Conservation (phyloP, 2,888 invertebrate genomes). For the Lucinisca nassula region DNA sequence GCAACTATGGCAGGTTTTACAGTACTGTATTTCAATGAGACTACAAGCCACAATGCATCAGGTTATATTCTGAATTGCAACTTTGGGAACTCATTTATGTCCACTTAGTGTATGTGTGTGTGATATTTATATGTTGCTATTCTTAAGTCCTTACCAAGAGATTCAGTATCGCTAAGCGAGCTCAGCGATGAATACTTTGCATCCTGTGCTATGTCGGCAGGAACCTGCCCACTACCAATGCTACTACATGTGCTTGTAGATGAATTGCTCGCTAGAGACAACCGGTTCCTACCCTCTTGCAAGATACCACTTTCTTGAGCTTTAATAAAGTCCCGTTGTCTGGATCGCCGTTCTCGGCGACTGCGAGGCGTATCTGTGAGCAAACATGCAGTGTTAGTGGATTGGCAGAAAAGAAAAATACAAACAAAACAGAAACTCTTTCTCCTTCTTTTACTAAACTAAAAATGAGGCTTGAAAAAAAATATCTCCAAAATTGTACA, state of each 20-base stretch:
- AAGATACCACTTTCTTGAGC: conserved; percentile 76
- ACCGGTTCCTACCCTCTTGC: conserved; percentile 67
- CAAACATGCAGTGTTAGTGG: conserved; percentile 72
- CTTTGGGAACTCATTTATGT: too few species aligned
- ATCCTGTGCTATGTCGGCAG: conserved; percentile 47
- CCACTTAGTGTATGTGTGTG: too few species aligned
- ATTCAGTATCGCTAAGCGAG: conserved; percentile 76
- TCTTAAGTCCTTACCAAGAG: conserved; percentile 64
- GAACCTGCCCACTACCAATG: conserved; percentile 45
- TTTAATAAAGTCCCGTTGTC: conserved; percentile 81
- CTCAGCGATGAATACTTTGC: conserved; percentile 75
- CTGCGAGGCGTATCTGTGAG: conserved; percentile 74
- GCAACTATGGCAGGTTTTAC: too few species aligned
- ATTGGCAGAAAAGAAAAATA: conserved; percentile 43
- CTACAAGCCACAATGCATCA: too few species aligned
- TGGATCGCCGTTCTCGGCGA: conserved; percentile 76
- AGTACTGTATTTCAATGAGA: too few species aligned
- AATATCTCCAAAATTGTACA: too few species aligned
- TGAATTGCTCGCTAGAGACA: conserved; percentile 77
- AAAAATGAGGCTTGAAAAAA: too few species aligned
- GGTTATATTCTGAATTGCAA: too few species aligned
- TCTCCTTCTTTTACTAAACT: too few species aligned
- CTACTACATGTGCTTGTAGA: conserved; percentile 79
- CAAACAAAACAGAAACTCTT: background rate
- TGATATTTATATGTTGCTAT: too few species aligned